phyloP scores from a whole-genome alignment of 30 jellyfish, hydroid and myxozoan species.

The Hydra vulgaris region DNA sequence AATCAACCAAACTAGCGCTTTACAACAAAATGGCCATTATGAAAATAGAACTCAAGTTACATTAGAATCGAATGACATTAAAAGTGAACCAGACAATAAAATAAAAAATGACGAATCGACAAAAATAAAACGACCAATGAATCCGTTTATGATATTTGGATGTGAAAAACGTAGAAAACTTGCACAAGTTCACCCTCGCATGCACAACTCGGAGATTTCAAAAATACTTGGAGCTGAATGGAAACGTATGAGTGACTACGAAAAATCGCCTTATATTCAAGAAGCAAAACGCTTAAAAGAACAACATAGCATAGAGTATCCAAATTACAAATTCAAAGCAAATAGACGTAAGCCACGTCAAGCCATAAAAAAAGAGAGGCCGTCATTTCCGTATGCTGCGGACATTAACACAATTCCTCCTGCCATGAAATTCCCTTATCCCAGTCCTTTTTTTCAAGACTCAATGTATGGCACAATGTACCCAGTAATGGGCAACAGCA shows the following conservation, averaged over 20 bases:
- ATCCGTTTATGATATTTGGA: constrained; percentile 96
- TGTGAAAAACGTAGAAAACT: constrained; percentile 71
- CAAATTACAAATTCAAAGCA: constrained; percentile 93
- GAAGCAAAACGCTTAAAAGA: constrained; percentile 92
- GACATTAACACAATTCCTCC: constrained; percentile 68
- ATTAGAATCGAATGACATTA: not conserved
- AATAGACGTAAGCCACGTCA: constrained; percentile 86
- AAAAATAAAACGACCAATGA: constrained; percentile 95
- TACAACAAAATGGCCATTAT: constrained; percentile 1
- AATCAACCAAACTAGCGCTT: too few species aligned
- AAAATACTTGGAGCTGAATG: constrained; percentile 97
- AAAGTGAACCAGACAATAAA: not conserved
- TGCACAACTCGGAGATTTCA: constrained; percentile 97
- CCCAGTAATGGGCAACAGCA: constrained; percentile 29
- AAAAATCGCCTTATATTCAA: constrained; percentile 84
- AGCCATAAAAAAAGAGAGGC: constrained; percentile 64
- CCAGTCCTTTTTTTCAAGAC: constrained; percentile 49
- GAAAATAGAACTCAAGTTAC: not conserved
- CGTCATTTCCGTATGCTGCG: constrained; percentile 81
- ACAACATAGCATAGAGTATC: constrained; percentile 93
- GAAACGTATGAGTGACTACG: constrained; percentile 86
- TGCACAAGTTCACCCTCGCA: constrained; percentile 93
- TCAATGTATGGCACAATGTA: constrained; percentile 75
- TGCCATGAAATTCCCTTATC: constrained; percentile 88
- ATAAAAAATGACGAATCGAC: constrained; percentile 40